phyloP scores from a whole-genome alignment of 2,797 vertebrate species.

The Mus caroli region DNA sequence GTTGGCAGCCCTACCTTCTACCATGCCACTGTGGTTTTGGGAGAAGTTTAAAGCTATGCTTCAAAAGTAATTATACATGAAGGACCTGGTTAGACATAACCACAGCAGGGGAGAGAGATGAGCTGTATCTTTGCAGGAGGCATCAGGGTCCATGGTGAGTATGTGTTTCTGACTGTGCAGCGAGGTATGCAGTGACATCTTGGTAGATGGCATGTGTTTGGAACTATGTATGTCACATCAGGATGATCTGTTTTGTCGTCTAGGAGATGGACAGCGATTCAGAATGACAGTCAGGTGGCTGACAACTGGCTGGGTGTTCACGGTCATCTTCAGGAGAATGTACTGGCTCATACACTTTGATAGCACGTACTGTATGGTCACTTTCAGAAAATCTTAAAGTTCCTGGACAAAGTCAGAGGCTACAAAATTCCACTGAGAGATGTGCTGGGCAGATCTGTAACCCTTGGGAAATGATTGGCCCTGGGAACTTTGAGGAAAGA shows the following conservation, averaged over 20 bases:
- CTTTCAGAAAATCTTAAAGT: neutral
- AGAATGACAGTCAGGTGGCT: neutral
- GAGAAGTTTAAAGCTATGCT: constrained; percentile 47
- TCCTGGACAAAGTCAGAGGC: constrained; percentile 45
- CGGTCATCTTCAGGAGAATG: neutral
- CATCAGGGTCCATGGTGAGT: neutral
- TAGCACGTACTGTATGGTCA: neutral
- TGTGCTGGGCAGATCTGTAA: neutral
- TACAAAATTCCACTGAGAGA: neutral
- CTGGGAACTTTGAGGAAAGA: neutral
- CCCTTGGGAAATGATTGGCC: neutral
- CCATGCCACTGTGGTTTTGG: constrained; percentile 54
- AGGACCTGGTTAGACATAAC: constrained; percentile 9
- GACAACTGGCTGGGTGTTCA: neutral
- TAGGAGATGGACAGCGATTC: neutral
- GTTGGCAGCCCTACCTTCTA: constrained; percentile 58
- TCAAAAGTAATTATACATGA: constrained; percentile 61
- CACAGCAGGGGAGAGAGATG: neutral
- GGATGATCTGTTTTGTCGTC: neutral
- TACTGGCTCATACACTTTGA: neutral
- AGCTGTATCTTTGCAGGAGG: neutral
- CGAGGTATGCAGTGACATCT: neutral
- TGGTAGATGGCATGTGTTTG: neutral
- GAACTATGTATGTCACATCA: neutral
- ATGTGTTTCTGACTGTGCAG: neutral